Conservation (phyloP, 2,888 invertebrate genomes). For the Acanthopleura granulata region DNA sequence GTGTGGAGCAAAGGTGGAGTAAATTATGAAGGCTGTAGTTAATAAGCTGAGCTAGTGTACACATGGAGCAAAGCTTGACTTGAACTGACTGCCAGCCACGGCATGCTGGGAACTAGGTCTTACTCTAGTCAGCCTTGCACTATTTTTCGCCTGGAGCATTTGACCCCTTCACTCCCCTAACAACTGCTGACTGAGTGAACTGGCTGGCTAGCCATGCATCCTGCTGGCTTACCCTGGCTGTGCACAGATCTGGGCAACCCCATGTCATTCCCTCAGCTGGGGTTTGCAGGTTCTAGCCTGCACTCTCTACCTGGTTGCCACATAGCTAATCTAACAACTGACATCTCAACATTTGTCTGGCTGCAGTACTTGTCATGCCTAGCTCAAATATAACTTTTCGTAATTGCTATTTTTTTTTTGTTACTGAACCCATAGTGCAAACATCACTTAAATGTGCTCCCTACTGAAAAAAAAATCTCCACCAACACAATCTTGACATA, state of each 20-base stretch:
- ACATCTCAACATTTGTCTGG: no score
- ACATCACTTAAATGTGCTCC: no score
- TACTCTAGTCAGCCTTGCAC: background rate
- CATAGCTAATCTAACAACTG: no score
- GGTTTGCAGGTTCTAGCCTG: background rate
- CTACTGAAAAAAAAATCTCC: no score
- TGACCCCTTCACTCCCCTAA: slow-evolving; percentile 15
- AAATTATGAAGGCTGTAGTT: no score
- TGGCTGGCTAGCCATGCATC: background rate
- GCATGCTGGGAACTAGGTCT: background rate
- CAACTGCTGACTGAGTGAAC: background rate
- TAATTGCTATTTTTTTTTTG: no score
- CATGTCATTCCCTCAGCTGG: background rate
- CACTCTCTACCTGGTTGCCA: background rate
- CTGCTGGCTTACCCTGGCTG: background rate
- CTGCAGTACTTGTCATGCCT: no score
- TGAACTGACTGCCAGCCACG: background rate
- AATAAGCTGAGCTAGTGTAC: background rate
- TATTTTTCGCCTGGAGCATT: slow-evolving; percentile 11
- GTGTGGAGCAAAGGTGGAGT: no score
- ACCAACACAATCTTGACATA: no score
- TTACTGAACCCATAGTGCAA: no score
- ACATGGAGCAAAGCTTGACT: background rate
- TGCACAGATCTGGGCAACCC: background rate
- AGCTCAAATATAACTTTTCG: no score